Percentiles rank a stretch among this genome's conserved stretches.
Evolutionary conservation across 2,113 vertebrate genomes (phyloP).

Genomic region (Mormyrus iriodes): DNA sequence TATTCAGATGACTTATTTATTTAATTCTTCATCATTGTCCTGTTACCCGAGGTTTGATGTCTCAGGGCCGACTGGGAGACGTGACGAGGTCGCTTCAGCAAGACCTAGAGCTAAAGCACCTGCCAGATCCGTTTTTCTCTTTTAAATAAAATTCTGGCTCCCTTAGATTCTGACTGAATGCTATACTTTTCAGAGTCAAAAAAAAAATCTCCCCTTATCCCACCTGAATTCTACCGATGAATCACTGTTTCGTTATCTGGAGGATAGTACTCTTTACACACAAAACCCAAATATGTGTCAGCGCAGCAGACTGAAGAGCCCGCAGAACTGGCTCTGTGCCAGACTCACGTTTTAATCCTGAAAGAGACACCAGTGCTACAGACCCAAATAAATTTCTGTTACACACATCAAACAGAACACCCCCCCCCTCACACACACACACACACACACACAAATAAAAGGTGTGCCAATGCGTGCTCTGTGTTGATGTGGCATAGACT

Average conservation of each 20-base stretch:
- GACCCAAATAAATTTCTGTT: not conserved
- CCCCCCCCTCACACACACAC: not conserved
- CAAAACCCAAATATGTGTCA: not conserved
- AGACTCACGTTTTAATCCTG: not conserved
- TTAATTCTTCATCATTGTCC: not conserved
- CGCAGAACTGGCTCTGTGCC: not conserved
- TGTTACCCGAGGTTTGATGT: not conserved
- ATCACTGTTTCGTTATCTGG: not conserved
- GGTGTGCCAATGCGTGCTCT: not conserved
- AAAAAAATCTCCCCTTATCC: not conserved
- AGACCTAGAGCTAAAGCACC: not conserved
- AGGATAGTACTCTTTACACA: not conserved
- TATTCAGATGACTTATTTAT: not conserved
- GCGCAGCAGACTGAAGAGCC: not conserved
- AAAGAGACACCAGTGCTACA: not conserved
- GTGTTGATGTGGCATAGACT: not conserved
- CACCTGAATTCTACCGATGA: not conserved
- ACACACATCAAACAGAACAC: not conserved
- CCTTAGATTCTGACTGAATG: not conserved
- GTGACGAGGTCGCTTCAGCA: not conserved
- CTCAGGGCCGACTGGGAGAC: not conserved
- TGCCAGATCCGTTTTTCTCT: not conserved
- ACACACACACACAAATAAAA: not conserved
- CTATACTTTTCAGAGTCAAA: not conserved
- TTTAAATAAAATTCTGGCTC: not conserved